These are phyloP conservation scores for Argyra leucocephala DNA, from an alignment of 2,888 invertebrate genomes.

Conservation along the genomic window DNA sequence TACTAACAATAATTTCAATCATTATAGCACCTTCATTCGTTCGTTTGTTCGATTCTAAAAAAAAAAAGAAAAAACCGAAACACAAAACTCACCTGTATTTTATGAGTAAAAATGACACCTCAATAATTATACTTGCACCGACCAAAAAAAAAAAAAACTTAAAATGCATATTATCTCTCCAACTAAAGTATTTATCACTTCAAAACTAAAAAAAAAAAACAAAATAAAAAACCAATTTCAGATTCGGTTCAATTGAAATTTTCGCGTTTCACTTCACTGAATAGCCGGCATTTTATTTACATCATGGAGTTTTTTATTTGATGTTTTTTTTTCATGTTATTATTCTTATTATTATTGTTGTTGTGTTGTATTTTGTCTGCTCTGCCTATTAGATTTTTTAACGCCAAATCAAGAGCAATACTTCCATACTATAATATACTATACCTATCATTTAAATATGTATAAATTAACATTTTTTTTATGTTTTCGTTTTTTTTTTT, in stretches of 20 bases:
- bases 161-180: neutral
- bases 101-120: neutral
- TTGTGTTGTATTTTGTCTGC: neutral
- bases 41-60: neutral
- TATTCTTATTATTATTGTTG: neutral
- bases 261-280: slow-evolving; percentile 10
- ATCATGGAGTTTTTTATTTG: neutral
- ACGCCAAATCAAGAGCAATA: slow-evolving; percentile 7
- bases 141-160: neutral
- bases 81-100: too few species aligned
- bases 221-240: neutral
- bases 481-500: neutral
- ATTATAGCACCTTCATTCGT: neutral
- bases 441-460: neutral
- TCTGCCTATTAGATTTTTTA: slow-evolving; percentile 5
- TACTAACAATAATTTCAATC: neutral
- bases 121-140: neutral
- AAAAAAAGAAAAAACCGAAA: too few species aligned
- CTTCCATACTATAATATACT: neutral
- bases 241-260: slow-evolving; percentile 3
- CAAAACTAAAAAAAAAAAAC: neutral
- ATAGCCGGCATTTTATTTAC: slow-evolving; percentile 9
- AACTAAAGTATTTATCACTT: neutral
- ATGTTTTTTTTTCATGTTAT: neutral
- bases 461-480: neutral